These are phyloP conservation scores for Agrilus mali DNA, from an alignment of 2,888 invertebrate genomes.

Conservation along the genomic window DNA sequence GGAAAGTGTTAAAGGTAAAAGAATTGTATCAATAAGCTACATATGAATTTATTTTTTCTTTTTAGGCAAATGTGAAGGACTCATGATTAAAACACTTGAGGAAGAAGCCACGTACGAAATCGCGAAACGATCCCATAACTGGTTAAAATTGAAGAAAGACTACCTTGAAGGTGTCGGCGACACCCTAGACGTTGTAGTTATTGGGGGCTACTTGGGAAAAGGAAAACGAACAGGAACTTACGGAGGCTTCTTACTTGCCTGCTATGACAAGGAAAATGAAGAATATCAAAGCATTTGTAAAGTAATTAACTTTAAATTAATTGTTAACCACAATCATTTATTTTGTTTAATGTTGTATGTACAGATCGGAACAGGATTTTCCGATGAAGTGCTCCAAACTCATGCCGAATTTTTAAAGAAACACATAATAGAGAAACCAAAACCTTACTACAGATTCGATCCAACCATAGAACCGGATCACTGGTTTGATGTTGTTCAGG, in stretches of 20 bases:
- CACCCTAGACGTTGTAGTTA: slow-evolving; percentile 88
- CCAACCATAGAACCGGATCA: slow-evolving; percentile 63
- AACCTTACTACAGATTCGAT: slow-evolving; percentile 73
- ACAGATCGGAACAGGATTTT: slow-evolving; percentile 86
- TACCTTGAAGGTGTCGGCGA: slow-evolving; percentile 95
- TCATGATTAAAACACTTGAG: slow-evolving; percentile 94
- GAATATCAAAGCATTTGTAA: slow-evolving; percentile 89
- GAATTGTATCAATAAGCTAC: background rate
- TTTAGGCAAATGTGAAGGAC: slow-evolving; percentile 87
- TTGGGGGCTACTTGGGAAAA: slow-evolving; percentile 87
- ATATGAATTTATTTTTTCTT: slow-evolving; percentile 4
- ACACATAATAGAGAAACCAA: slow-evolving; percentile 61
- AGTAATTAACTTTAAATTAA: slow-evolving; percentile 35
- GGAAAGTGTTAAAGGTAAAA: slow-evolving; percentile 73
- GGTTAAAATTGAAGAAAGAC: slow-evolving; percentile 96
- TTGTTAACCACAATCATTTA: too few relatives aligned
- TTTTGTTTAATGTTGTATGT: slow-evolving; percentile 7
- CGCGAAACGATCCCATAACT: slow-evolving; percentile 85
- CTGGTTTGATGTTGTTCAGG: slow-evolving; percentile 78
- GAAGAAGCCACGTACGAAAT: slow-evolving; percentile 92
- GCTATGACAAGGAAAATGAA: slow-evolving; percentile 80
- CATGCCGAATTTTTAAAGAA: slow-evolving; percentile 66
- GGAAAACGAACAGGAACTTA: slow-evolving; percentile 88
- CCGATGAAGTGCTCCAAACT: slow-evolving; percentile 72
- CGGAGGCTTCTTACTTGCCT: slow-evolving; percentile 92